phyloP scores from a whole-genome alignment of 2,797 vertebrate species.

The Sebastes melanostomus region DNA sequence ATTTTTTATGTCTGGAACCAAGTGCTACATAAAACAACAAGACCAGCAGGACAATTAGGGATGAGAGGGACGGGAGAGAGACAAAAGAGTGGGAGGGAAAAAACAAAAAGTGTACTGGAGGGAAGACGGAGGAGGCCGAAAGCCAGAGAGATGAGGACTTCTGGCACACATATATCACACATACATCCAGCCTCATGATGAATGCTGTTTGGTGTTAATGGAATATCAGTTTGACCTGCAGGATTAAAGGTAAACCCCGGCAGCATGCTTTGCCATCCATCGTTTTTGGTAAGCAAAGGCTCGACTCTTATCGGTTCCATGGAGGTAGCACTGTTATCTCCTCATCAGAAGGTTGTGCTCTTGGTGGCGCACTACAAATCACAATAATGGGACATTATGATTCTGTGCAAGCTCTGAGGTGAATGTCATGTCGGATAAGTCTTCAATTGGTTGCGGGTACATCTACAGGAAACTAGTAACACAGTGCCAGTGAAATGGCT shows the following conservation, averaged over 20 bases:
- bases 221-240: background rate
- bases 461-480: slow-evolving; percentile 29
- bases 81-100: background rate
- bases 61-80: background rate
- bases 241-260: slow-evolving; percentile 2
- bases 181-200: slow-evolving; percentile 4
- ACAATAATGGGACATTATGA: background rate
- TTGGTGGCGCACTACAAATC: background rate
- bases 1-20: slow-evolving; percentile 29
- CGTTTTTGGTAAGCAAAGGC: background rate
- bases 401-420: background rate
- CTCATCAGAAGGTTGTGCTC: background rate
- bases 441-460: background rate
- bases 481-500: slow-evolving; percentile 7
- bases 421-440: background rate
- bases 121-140: background rate
- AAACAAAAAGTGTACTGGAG: background rate
- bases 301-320: background rate
- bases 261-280: background rate
- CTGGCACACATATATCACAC: slow-evolving; percentile 7
- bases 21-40: slow-evolving; percentile 29
- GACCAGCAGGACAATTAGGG: slow-evolving; percentile 3
- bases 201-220: background rate
- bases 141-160: slow-evolving; percentile 6
- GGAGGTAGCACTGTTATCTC: background rate